phyloP scores from a whole-genome alignment of 1,140 invertebrate genomes.

The Nixonia krombeini region DNA sequence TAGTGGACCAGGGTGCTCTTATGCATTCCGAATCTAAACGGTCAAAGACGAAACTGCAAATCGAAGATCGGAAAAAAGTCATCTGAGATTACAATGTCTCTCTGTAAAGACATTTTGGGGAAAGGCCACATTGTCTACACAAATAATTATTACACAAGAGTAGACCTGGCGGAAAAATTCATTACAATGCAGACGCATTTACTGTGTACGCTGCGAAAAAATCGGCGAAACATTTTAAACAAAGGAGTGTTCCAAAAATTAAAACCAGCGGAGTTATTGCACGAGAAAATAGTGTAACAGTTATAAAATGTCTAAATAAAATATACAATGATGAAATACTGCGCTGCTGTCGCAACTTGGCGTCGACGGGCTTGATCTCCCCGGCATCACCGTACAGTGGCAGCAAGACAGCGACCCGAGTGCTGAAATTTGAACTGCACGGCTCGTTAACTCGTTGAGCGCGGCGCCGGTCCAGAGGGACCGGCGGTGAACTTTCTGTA shows the following conservation, averaged over 20 bases:
- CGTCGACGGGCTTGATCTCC: no score
- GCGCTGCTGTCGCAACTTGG: slow-evolving; percentile 42
- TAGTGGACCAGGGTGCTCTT: slow-evolving; percentile 30
- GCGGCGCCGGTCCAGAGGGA: no score
- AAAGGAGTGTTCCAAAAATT: slow-evolving; percentile 42
- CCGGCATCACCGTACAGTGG: no score
- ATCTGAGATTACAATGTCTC: slow-evolving; percentile 45
- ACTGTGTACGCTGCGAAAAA: slow-evolving; percentile 40
- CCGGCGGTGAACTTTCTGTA: no score
- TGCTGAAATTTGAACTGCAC: no score
- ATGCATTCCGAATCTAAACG: slow-evolving; percentile 47
- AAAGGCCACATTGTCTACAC: slow-evolving; percentile 29
- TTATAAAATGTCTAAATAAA: slow-evolving; percentile 48
- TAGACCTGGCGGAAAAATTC: slow-evolving; percentile 39
- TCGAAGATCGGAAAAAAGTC: slow-evolving; percentile 16
- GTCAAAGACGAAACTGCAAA: slow-evolving; percentile 14
- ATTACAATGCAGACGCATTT: slow-evolving; percentile 42
- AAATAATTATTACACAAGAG: slow-evolving; percentile 52
- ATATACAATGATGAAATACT: no score
- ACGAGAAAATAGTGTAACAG: slow-evolving; percentile 35
- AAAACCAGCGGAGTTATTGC: slow-evolving; percentile 40
- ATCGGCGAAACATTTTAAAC: slow-evolving; percentile 33
- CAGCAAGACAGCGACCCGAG: no score
- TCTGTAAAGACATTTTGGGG: slow-evolving; percentile 31
- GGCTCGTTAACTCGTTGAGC: no score